phyloP scores from a whole-genome alignment of 2,888 invertebrate species.

The Ormyrus pomaceus region DNA sequence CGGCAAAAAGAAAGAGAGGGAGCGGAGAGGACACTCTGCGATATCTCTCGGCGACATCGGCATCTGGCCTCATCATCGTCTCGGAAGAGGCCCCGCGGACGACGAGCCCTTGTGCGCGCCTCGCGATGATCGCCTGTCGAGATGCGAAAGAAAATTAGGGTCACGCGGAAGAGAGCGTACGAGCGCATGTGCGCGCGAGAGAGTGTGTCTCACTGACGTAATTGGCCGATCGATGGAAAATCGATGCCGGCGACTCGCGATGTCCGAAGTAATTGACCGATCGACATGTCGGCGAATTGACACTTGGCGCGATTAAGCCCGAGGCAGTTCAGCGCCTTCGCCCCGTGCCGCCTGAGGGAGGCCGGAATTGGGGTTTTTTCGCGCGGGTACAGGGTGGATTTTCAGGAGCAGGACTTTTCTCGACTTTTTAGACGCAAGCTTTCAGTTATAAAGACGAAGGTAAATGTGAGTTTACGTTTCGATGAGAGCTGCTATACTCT shows the following conservation, averaged over 20 bases:
- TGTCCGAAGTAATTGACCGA: not conserved
- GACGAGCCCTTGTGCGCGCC: conserved; percentile 11
- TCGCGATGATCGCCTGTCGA: not conserved
- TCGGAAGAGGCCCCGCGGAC: conserved; percentile 27
- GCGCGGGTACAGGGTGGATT: no score
- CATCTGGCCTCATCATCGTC: conserved; percentile 35
- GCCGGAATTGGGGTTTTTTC: no score
- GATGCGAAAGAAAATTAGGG: conserved; percentile 49
- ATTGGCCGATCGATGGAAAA: not conserved
- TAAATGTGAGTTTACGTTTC: no score
- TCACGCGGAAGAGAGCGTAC: conserved; percentile 45
- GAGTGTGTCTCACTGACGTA: not conserved
- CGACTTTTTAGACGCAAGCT: no score
- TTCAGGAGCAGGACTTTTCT: no score
- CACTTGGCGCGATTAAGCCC: not conserved
- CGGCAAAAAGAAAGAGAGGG: conserved; percentile 20
- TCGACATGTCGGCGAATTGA: not conserved
- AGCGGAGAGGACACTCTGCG: conserved; percentile 8
- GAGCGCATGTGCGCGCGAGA: not conserved
- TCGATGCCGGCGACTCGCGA: not conserved
- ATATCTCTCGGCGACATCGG: conserved; percentile 40
- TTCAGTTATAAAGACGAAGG: no score
- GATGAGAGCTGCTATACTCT: no score
- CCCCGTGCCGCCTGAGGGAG: no score
- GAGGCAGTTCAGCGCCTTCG: no score